A percentile compares a stretch with the other conserved stretches of the same genome.
phyloP scores from a whole-genome alignment of 2,888 invertebrate species.

The Nezara viridula region DNA sequence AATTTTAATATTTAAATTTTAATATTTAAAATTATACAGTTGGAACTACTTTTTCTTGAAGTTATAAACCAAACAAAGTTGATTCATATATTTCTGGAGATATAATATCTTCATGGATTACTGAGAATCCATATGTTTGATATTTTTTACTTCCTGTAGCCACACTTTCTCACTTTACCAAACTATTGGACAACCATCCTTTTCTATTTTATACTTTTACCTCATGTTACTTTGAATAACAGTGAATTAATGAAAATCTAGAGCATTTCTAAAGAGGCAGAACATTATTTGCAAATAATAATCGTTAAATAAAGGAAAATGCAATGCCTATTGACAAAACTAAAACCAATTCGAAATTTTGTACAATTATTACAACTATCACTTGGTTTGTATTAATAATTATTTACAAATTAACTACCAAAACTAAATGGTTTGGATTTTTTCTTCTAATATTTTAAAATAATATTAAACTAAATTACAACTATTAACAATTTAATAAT shows the following conservation, averaged over 20 bases:
- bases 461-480: slow-evolving; percentile 10
- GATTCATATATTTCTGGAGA: not conserved
- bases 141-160: not conserved
- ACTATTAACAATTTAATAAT: slow-evolving; percentile 51
- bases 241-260: not conserved
- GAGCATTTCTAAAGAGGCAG: not conserved
- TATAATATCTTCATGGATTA: not conserved
- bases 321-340: not conserved
- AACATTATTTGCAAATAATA: not conserved
- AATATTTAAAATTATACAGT: not conserved
- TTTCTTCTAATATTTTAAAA: slow-evolving; percentile 40
- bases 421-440: not conserved
- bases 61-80: not conserved
- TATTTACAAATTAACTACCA: slow-evolving; percentile 34
- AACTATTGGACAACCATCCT: not conserved
- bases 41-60: not conserved
- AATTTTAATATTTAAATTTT: not conserved
- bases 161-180: not conserved
- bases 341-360: slow-evolving; percentile 15
- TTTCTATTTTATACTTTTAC: not conserved
- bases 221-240: not conserved
- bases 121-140: not conserved
- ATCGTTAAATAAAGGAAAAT: not conserved
- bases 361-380: slow-evolving; percentile 43
- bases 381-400: slow-evolving; percentile 11